phyloP scores from a whole-genome alignment of 2,888 invertebrate species.

The Lepidonotus clava region DNA sequence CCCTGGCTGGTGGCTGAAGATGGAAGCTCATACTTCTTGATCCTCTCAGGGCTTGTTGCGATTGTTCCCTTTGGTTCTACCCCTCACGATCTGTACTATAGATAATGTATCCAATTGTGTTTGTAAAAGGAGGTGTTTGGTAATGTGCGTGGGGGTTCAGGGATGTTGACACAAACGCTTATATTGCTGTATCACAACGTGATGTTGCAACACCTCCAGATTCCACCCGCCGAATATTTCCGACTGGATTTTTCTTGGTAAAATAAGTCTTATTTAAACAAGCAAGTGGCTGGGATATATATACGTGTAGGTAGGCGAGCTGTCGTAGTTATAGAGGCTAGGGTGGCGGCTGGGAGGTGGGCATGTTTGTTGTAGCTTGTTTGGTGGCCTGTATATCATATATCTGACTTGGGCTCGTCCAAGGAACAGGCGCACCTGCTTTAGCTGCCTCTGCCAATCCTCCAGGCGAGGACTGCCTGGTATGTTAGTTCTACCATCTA shows the following conservation, averaged over 20 bases:
- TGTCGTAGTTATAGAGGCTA: background rate
- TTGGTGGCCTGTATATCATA: slow-evolving; percentile 34
- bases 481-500: slow-evolving; percentile 11
- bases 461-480: background rate
- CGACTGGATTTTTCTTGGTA: background rate
- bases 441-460: background rate
- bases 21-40: background rate
- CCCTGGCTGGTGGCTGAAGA: background rate
- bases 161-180: background rate
- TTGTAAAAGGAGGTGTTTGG: background rate
- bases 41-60: background rate
- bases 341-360: background rate
- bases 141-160: background rate
- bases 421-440: background rate
- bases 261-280: slow-evolving; percentile 22
- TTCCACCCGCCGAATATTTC: no score
- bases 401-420: slow-evolving; percentile 17
- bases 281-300: slow-evolving; percentile 25
- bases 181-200: background rate
- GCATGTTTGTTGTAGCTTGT: slow-evolving; percentile 30
- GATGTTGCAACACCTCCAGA: background rate
- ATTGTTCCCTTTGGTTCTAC: background rate
- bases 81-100: background rate
- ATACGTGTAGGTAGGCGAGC: background rate
- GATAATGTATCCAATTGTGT: slow-evolving; percentile 5